Evolutionary conservation across 2,113 vertebrate species (phyloP), one percentile per base, ranked within the genome.

Genomic region (Nothobranchius kuhntae): DNA sequence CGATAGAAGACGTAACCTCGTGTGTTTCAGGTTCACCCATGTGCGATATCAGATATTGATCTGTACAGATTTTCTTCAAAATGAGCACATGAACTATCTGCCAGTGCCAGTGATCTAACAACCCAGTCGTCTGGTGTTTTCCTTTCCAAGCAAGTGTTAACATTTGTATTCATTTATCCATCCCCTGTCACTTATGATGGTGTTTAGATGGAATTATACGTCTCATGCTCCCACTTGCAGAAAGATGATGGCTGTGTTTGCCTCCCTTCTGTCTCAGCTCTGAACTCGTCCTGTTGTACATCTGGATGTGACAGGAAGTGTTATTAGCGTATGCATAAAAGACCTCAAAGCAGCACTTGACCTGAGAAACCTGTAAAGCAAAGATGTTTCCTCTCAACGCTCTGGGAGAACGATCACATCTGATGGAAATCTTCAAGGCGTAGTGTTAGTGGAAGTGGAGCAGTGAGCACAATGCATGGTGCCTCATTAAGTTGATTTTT

Each of bases 211-310:
- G 52, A 54, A 70, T 24, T 3, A 47, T 15, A 53, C 44, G 6
- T 36, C 12, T 17, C 44, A 55, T 67, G n/a, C 56, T 71, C 60
- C 46, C 47, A 77, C 68, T 45, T 60, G 42, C 63, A 57, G 54
- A 64, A 46, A 71, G 68, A 69, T 80, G 75, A 56, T 68, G 57
- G 65, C 56, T 42, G 68, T 71, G 71, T 21, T 52, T 56, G 62
- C 63, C 52, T 75, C 75, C 62, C 68, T 72, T 81, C 70, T 67
- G 50, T 82, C 56, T 84, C 62, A 75, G 65, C 73, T 65, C 61
- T 71, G 67, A 62, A 61, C 36, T 62, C 35, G 75, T 78, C 68
- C 55, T 61, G 68, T 62, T 38, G 50, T 44, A 68, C 63, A 88
- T 77, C 69, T 82, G 70, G 78, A 87, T 57, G 60, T 77, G 69